phyloP scores from a whole-genome alignment of 2,797 vertebrate genomes.

The Cynodonichthys magdalenae region DNA sequence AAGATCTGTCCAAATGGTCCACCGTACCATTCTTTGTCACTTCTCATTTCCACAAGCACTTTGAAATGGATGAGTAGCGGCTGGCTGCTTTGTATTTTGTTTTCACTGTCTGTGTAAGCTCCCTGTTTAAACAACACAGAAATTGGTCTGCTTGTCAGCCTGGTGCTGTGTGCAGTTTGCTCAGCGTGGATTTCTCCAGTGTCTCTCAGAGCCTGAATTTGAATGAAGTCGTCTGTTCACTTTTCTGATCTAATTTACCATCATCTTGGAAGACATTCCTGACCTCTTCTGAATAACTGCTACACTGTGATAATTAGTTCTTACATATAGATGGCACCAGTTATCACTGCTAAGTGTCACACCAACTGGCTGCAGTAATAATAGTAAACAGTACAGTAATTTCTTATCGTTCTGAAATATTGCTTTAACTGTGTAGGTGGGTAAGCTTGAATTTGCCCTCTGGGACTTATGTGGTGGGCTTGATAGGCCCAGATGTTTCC shows the following conservation, averaged over 20 bases:
- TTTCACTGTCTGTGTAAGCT: slow-evolving; percentile 57
- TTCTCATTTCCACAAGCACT: slow-evolving; percentile 40
- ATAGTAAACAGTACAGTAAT: slow-evolving; percentile 26
- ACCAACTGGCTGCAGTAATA: slow-evolving; percentile 10
- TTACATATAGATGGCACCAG: slow-evolving; percentile 27
- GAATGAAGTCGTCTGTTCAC: slow-evolving; percentile 55
- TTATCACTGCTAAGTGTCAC: slow-evolving; percentile 31
- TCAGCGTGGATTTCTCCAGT: slow-evolving; percentile 48
- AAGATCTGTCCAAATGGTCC: slow-evolving; percentile 36
- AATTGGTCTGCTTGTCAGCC: slow-evolving; percentile 42
- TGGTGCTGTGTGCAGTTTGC: slow-evolving; percentile 53
- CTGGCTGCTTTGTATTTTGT: slow-evolving; percentile 61
- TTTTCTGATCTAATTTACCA: slow-evolving; percentile 50
- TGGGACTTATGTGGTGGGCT: slow-evolving; percentile 67
- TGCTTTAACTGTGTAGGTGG: slow-evolving; percentile 58
- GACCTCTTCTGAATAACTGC: slow-evolving; percentile 27
- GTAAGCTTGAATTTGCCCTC: slow-evolving; percentile 64
- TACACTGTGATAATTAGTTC: slow-evolving; percentile 41
- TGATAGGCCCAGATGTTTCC: slow-evolving; percentile 79
- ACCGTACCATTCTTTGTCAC: slow-evolving; percentile 24
- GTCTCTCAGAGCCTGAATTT: slow-evolving; percentile 47
- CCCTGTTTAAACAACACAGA: slow-evolving; percentile 61
- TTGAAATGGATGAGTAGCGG: slow-evolving; percentile 48
- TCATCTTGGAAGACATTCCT: slow-evolving; percentile 50
- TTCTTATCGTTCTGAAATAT: slow-evolving; percentile 55